Base-by-base conservation (phyloP, 1,140 invertebrate species). In the Solen grandis region DNA sequence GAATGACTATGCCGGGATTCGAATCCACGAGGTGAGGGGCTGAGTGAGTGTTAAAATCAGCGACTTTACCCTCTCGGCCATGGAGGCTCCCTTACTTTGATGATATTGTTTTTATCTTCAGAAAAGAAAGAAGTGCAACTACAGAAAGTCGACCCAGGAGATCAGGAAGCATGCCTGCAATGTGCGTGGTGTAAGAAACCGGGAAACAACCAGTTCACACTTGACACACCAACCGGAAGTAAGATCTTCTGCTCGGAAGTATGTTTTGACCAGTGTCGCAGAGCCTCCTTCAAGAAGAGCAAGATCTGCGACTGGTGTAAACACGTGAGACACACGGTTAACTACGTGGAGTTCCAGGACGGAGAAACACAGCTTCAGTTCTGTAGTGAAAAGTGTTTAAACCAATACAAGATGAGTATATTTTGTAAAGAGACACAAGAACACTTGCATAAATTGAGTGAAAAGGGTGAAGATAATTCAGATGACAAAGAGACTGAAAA, bases 341-440 rank as follows among this genome's bases (percentile, higher is more conserved):
- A 96, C 84, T 97, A 97, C 87, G 96, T 97, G 22, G 97, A 97
- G 91, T 97, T 97, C 90, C 94, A 94, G 68, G 93, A 93, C 79
- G 93, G 93, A 0, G 93, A 94, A 57, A 90, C 91, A 33, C 93
- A 93, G 73, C 87, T 94, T n/a, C 93, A 94, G 84, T 94, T 94
- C 84, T 94, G 94, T 88, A 93, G 96, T 73, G 96, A 97, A 90
- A 97, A 97, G 93, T 98, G 97, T 89, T 93, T 98, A 57, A 97
- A 97, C 90, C 97, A 97, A 91, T 98, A 97, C 93, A 98, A 98
- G 93, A 97, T 98, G 96, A 96, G 97, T 89, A 97, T 97, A 82
- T 98, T 98, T 91, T 97, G 97, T 92, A 95, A 96, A 33, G 97
- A 97, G 92, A 97, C 97, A 2, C 95, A 97, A 91, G 96, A 96